phyloP scores from a whole-genome alignment of 2,888 invertebrate species.

The Drosophila fungiperda region DNA sequence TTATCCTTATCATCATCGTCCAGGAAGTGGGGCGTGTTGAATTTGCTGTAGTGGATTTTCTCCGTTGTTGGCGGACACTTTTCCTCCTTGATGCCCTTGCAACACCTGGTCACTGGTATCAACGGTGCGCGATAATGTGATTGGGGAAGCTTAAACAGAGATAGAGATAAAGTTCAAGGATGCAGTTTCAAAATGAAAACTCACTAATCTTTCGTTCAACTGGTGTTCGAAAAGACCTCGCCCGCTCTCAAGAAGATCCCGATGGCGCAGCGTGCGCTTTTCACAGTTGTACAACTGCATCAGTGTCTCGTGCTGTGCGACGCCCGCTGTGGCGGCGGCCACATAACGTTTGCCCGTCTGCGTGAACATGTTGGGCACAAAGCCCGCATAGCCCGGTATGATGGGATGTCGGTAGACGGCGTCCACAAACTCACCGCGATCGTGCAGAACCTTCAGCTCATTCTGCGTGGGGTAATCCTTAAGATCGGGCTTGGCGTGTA shows the following conservation, averaged over 20 bases:
- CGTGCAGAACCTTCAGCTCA: slow-evolving; percentile 89
- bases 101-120: slow-evolving; percentile 89
- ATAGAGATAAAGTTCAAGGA: neutral
- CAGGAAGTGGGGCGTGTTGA: slow-evolving; percentile 83
- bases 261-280: slow-evolving; percentile 73
- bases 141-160: slow-evolving; percentile 89
- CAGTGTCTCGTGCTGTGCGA: slow-evolving; percentile 89
- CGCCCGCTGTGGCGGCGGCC: slow-evolving; percentile 90
- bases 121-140: slow-evolving; percentile 90
- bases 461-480: slow-evolving; percentile 88
- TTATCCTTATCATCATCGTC: slow-evolving; percentile 81
- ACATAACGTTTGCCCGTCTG: slow-evolving; percentile 90
- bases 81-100: slow-evolving; percentile 88
- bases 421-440: slow-evolving; percentile 88
- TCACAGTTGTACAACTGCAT: slow-evolving; percentile 87
- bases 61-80: slow-evolving; percentile 86
- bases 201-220: slow-evolving; percentile 79
- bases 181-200: neutral
- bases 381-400: slow-evolving; percentile 91
- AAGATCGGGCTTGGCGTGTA: slow-evolving; percentile 76
- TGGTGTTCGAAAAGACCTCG: slow-evolving; percentile 75
- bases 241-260: slow-evolving; percentile 76
- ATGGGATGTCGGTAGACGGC: slow-evolving; percentile 90
- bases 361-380: slow-evolving; percentile 87
- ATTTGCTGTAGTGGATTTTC: slow-evolving; percentile 78